phyloP scores from a whole-genome alignment of 2,888 invertebrate genomes.

The Drosophila robusta region DNA sequence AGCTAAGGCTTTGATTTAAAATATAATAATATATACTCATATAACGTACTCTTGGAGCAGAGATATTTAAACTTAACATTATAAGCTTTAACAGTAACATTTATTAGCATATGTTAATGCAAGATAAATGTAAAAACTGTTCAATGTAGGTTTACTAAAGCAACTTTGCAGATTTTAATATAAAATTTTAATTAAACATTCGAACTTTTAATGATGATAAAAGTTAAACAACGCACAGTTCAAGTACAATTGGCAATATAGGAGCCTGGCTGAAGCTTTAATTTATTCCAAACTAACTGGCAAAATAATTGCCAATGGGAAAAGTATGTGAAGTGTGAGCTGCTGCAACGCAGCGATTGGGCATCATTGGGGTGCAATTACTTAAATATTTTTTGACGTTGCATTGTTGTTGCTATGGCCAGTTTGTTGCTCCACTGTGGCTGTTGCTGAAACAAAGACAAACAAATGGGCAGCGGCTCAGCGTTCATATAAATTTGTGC shows the following conservation, averaged over 20 bases:
- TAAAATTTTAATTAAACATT: no score
- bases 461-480: constrained; percentile 35
- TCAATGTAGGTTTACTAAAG: not conserved
- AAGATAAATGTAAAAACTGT: not conserved
- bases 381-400: constrained; percentile 32
- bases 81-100: no score
- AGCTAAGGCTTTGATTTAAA: no score
- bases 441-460: constrained; percentile 44
- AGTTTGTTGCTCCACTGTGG: constrained; percentile 14
- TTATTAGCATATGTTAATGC: no score
- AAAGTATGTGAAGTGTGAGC: constrained; percentile 6
- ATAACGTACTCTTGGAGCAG: no score
- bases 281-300: constrained; percentile 31
- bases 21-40: no score
- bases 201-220: not conserved
- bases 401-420: constrained; percentile 14
- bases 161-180: no score
- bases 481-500: constrained; percentile 39
- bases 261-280: not conserved
- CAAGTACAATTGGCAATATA: not conserved
- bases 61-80: no score
- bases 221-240: not conserved
- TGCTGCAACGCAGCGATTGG: constrained; percentile 5
- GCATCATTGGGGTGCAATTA: constrained; percentile 43
- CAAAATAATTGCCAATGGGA: constrained; percentile 1